Percentiles rank a stretch among this genome's conserved stretches.
phyloP scores from a whole-genome alignment of 2,888 invertebrate genomes.

The Mongoloraphidia duomilia region DNA sequence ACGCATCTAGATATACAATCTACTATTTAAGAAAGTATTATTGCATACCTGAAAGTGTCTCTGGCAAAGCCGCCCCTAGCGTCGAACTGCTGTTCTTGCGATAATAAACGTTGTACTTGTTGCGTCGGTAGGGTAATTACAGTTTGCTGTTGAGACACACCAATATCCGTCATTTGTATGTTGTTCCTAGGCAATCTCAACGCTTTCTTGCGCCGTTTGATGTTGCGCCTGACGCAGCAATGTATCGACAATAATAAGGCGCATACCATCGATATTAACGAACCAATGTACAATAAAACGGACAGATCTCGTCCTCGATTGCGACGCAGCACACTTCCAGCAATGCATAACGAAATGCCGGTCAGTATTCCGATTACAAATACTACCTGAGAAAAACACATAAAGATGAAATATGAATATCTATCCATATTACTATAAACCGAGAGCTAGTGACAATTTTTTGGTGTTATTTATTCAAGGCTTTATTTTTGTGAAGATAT shows the following conservation, averaged over 20 bases:
- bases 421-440: background rate
- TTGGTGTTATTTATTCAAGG: no score
- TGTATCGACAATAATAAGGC: conserved; percentile 46
- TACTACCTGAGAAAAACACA: conserved; percentile 35
- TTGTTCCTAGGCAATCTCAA: conserved; percentile 8
- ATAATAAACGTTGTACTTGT: no score
- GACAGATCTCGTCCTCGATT: conserved; percentile 49
- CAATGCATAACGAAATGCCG: conserved; percentile 48
- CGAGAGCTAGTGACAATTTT: no score
- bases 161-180: background rate
- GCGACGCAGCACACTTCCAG: conserved; percentile 45
- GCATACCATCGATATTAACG: conserved; percentile 46
- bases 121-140: no score
- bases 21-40: no score
- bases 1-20: no score
- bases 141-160: no score
- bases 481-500: no score
- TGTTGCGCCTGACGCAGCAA: conserved; percentile 39
- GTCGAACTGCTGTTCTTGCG: background rate
- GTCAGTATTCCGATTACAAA: conserved; percentile 51
- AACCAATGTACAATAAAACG: conserved; percentile 51
- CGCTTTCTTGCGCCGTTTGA: conserved; percentile 14
- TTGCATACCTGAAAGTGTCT: background rate
- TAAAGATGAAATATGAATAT: background rate
- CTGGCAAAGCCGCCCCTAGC: background rate